These are phyloP conservation scores for Cryptotis parvus DNA, from an alignment of 2,113 vertebrate species.

Conservation along the genomic window DNA sequence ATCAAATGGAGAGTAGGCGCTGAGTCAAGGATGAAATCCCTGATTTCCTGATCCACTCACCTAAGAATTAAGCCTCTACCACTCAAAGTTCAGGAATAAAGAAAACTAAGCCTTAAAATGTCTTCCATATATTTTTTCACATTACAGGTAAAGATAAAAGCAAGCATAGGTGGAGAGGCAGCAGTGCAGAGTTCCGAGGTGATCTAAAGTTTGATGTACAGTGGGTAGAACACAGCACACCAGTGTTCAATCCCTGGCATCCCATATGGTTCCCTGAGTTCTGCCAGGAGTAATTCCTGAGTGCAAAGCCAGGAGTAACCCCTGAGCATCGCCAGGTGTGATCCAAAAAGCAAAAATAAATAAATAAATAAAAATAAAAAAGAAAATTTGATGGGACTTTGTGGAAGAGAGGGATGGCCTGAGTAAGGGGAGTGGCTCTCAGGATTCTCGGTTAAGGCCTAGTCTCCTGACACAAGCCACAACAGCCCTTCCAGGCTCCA, in stretches of 20 bases:
- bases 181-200: background rate
- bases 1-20: background rate
- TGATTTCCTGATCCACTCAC: background rate
- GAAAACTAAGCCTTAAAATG: background rate
- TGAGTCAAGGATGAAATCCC: background rate
- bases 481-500: background rate
- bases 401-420: background rate
- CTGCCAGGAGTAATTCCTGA: too few relatives aligned
- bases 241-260: too few relatives aligned
- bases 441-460: background rate
- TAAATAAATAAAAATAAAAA: too few relatives aligned
- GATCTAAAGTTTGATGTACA: background rate
- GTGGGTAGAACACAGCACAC: too few relatives aligned
- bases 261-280: too few relatives aligned
- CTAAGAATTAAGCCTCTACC: background rate
- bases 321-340: too few relatives aligned
- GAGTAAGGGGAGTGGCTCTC: background rate
- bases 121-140: conserved; percentile 14
- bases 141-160: conserved; percentile 55
- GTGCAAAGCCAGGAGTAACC: too few relatives aligned
- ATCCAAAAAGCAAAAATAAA: too few relatives aligned
- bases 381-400: background rate
- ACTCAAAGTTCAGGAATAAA: background rate
- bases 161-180: background rate
- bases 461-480: too few relatives aligned